phyloP scores from a whole-genome alignment of 2,888 invertebrate genomes.

The Spilarctia lutea region DNA sequence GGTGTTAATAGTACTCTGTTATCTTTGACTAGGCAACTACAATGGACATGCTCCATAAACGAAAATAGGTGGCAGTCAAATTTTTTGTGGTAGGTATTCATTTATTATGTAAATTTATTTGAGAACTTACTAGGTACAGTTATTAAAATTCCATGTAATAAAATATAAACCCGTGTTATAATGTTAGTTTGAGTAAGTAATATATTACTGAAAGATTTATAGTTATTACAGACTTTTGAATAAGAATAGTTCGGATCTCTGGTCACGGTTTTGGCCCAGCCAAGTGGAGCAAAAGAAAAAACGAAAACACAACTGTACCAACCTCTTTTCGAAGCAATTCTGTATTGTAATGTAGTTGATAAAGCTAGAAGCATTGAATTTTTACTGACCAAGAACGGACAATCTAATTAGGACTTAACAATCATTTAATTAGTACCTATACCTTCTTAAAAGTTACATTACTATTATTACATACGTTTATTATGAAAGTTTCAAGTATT shows the following conservation, averaged over 20 bases:
- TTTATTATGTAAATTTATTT: not conserved
- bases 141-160: not conserved
- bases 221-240: not conserved
- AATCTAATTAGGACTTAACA: not conserved
- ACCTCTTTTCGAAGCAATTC: not conserved
- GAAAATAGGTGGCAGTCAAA: not conserved
- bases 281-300: not conserved
- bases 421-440: too few relatives aligned
- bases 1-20: not conserved
- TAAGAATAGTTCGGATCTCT: not conserved
- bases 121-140: not conserved
- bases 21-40: not conserved
- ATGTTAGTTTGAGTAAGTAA: not conserved
- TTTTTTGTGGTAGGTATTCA: not conserved
- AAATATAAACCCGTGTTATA: not conserved
- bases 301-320: not conserved
- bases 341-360: not conserved
- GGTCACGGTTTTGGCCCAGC: not conserved
- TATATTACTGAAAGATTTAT: not conserved
- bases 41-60: not conserved
- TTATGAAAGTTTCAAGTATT: too few relatives aligned
- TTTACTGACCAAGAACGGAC: not conserved
- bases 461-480: too few relatives aligned
- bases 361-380: not conserved
- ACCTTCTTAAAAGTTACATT: too few relatives aligned